These are phyloP conservation scores for Nylanderia fulva DNA, from an alignment of 1,140 invertebrate genomes.

Conservation along the genomic window DNA sequence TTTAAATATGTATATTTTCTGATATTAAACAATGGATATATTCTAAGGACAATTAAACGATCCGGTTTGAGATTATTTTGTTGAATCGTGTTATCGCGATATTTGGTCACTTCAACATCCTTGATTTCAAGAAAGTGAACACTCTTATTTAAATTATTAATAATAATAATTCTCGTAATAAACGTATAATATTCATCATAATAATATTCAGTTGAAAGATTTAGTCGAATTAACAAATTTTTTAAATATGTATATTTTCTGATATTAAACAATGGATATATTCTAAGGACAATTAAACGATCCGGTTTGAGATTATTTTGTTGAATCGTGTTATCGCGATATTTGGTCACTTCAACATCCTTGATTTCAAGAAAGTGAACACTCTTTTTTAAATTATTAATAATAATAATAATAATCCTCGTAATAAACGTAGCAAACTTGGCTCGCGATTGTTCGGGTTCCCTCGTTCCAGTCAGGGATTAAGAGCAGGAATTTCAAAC, in stretches of 20 bases:
- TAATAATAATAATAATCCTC: not conserved
- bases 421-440: not conserved
- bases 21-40: not conserved
- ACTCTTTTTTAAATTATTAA: not conserved
- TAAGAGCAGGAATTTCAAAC: slow-evolving; percentile 33
- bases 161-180: not conserved
- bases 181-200: too few relatives aligned
- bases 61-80: not conserved
- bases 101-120: not conserved
- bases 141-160: not conserved
- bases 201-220: too few relatives aligned
- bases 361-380: not conserved
- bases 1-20: too few relatives aligned
- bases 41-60: not conserved
- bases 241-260: too few relatives aligned
- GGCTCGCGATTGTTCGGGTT: not conserved
- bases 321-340: not conserved
- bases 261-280: not conserved
- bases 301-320: not conserved
- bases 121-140: not conserved
- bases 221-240: too few relatives aligned
- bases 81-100: not conserved
- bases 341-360: not conserved
- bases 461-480: not conserved
- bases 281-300: not conserved